These are phyloP conservation scores for Chionomys nivalis DNA, from an alignment of 2,113 vertebrate species.

Conservation along the genomic window DNA sequence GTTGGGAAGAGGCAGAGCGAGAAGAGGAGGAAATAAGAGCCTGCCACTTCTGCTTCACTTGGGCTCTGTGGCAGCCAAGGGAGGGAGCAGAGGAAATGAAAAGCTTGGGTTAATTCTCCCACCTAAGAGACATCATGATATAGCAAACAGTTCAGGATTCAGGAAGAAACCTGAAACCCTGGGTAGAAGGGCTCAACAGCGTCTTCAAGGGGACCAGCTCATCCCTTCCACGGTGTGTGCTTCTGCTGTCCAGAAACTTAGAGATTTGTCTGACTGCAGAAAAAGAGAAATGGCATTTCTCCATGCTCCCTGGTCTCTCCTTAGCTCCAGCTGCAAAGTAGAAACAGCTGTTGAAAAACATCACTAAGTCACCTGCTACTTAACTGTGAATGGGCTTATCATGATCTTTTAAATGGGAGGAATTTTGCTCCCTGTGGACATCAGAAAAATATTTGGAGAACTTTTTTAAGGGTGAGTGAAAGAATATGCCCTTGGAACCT, in stretches of 20 bases:
- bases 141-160: too few species aligned
- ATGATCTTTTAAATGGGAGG: neutral
- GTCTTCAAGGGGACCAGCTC: neutral
- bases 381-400: neutral
- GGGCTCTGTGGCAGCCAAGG: neutral
- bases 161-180: neutral
- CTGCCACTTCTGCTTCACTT: neutral
- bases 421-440: neutral
- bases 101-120: neutral
- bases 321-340: neutral
- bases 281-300: neutral
- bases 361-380: neutral
- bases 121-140: accelerated
- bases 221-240: neutral
- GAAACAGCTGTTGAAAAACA: neutral
- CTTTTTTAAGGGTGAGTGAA: neutral
- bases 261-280: neutral
- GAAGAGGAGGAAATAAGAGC: neutral
- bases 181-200: neutral
- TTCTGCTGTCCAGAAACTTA: neutral
- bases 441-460: neutral
- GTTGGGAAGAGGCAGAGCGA: neutral
- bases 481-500: neutral
- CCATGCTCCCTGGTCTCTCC: neutral
- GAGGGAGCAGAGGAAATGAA: neutral